Percentiles rank a stretch among this genome's conserved stretches.
These are phyloP conservation scores for Furnarius figulus DNA, from an alignment of 2,113 vertebrate genomes.

Conservation along the genomic window DNA sequence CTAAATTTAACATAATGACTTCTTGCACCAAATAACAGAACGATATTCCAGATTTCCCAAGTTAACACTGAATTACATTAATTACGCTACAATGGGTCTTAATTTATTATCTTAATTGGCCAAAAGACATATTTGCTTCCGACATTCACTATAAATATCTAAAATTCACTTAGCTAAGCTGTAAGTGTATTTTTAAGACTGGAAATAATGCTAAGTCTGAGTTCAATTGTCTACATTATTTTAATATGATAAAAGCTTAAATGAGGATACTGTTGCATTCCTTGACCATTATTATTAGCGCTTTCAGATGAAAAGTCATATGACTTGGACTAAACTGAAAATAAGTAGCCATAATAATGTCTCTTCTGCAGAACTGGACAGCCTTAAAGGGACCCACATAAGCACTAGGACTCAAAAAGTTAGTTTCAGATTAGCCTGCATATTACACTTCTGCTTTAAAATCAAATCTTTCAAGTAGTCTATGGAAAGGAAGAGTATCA, in stretches of 20 bases:
- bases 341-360: neutral
- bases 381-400: neutral
- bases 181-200: neutral
- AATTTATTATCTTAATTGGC: neutral
- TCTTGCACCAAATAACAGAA: neutral
- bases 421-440: neutral
- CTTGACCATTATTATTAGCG: neutral
- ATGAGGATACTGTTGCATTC: neutral
- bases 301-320: neutral
- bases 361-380: neutral
- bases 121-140: neutral
- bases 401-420: neutral
- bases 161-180: neutral
- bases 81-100: neutral
- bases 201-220: neutral
- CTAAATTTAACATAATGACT: neutral
- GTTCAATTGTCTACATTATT: neutral
- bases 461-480: neutral
- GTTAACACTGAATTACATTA: neutral
- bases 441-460: neutral
- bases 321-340: neutral
- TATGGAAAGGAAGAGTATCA: neutral
- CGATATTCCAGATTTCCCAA: neutral
- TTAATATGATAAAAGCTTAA: neutral
- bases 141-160: neutral